Conservation (phyloP, 2,113 vertebrate genomes). For the Hipposideros armiger region DNA sequence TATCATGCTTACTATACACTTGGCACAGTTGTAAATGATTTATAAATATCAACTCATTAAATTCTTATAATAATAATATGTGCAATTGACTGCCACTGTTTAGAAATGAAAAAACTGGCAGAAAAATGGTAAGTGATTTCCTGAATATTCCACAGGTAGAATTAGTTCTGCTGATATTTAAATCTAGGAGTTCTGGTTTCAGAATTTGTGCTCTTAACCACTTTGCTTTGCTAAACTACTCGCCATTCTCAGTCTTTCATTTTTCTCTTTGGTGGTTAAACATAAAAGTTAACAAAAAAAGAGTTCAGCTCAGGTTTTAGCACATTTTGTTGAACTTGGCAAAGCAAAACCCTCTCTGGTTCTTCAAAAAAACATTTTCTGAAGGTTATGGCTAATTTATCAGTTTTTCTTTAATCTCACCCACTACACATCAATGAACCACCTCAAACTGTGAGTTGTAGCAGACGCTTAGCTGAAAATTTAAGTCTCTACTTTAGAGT, state of each 20-base stretch:
- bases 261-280: background rate
- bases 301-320: background rate
- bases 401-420: background rate
- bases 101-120: background rate
- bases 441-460: background rate
- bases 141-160: background rate
- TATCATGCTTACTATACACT: background rate
- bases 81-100: background rate
- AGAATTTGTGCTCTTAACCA: background rate
- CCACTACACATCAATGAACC: background rate
- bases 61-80: background rate
- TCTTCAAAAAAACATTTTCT: background rate
- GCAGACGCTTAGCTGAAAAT: background rate
- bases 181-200: background rate
- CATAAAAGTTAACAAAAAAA: background rate
- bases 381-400: background rate
- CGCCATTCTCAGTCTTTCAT: background rate
- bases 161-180: background rate
- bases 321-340: background rate
- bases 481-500: background rate
- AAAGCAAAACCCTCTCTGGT: background rate
- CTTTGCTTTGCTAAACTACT: background rate
- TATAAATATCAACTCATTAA: conserved; percentile 22
- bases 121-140: background rate
- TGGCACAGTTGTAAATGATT: background rate